phyloP scores from a whole-genome alignment of 2,113 vertebrate genomes.

The Dascyllus trimaculatus region DNA sequence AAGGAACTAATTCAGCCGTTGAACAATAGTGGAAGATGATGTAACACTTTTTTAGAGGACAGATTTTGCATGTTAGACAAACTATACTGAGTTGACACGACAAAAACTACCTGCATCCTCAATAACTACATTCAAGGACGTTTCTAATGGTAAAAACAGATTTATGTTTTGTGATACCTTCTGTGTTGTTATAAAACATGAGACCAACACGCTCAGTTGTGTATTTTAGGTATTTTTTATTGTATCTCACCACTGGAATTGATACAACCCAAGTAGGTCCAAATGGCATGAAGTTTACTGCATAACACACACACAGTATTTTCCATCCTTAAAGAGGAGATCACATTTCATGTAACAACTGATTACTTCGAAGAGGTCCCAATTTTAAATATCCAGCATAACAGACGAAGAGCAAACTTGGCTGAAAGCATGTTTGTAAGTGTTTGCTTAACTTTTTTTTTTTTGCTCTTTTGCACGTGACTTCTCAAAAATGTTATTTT shows the following conservation, averaged over 20 bases:
- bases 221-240: constrained; percentile 57
- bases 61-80: not conserved
- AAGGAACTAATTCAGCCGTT: no score
- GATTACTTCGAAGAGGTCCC: not conserved
- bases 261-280: constrained; percentile 34
- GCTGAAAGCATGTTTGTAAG: not conserved
- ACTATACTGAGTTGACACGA: not conserved
- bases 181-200: constrained; percentile 16
- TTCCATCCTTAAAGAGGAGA: constrained; percentile 25
- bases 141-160: not conserved
- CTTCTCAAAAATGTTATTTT: not conserved
- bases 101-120: not conserved
- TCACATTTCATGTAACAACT: constrained; percentile 12
- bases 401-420: not conserved
- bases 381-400: constrained; percentile 5
- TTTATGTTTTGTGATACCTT: not conserved
- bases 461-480: constrained; percentile 6
- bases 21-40: no score
- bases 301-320: constrained; percentile 14
- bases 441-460: not conserved
- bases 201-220: constrained; percentile 9
- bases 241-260: constrained; percentile 56
- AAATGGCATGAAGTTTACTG: constrained; percentile 20
- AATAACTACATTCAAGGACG: no score
- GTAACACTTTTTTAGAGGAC: no score